A percentile compares a stretch with the other conserved stretches of the same genome.
Conservation (phyloP, 2,888 invertebrate species). For the Zeuzera pyrina region DNA sequence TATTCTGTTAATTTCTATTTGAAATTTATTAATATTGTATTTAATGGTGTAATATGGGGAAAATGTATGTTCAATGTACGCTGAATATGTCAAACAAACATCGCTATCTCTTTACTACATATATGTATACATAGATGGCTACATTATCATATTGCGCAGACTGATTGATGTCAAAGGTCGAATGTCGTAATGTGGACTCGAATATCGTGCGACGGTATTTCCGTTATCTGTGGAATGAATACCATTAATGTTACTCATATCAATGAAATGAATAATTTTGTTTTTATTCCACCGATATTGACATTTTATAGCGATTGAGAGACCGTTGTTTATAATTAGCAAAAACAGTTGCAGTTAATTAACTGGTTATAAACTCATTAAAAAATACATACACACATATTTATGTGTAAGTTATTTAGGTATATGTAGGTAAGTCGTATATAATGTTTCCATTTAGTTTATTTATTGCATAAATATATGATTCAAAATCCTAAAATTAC, state of each 20-base stretch:
- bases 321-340: not conserved
- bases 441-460: no score
- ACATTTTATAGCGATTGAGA: not conserved
- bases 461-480: no score
- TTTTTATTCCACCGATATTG: conserved; percentile 3
- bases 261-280: conserved; percentile 1
- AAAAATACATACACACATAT: no score
- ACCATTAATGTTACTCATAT: conserved; percentile 7
- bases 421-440: no score
- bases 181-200: conserved; percentile 15
- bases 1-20: no score
- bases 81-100: conserved; percentile 16
- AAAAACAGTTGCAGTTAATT: no score
- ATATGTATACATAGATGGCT: conserved; percentile 14
- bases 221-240: conserved; percentile 10
- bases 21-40: no score
- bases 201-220: conserved; percentile 6
- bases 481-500: no score
- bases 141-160: conserved; percentile 34
- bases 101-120: conserved; percentile 11
- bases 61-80: not conserved
- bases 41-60: no score
- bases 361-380: no score
- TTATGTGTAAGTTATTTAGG: no score
- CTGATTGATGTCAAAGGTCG: conserved; percentile 52